Evolutionary conservation across 2,797 vertebrate species (phyloP).

Genomic region (Mormyrus hasselquistii): DNA sequence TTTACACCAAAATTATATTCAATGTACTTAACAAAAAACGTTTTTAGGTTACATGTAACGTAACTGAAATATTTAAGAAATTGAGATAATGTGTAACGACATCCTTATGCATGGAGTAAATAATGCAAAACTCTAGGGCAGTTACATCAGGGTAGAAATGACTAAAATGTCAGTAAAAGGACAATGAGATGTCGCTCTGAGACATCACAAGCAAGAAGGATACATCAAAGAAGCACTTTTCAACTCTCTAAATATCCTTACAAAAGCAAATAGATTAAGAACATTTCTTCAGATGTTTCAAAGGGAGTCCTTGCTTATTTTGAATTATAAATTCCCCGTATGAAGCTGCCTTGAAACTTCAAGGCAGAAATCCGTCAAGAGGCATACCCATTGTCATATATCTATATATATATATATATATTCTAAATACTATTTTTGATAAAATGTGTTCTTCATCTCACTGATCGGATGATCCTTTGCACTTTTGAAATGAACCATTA

Average conservation of each 20-base stretch:
- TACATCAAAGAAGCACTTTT: slow-evolving; percentile 2
- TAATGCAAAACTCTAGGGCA: not conserved
- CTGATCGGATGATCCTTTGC: not conserved
- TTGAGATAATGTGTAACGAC: not conserved
- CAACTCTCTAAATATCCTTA: slow-evolving; percentile 5
- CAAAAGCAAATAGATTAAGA: slow-evolving; percentile 4
- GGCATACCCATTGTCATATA: not conserved
- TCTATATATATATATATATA: not conserved
- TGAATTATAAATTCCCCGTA: not conserved
- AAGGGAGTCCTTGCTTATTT: not conserved
- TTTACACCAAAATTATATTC: not conserved
- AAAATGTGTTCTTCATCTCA: not conserved
- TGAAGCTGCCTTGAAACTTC: not conserved
- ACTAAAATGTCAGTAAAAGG: not conserved
- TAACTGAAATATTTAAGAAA: not conserved
- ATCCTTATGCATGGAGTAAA: not conserved
- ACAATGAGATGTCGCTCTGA: not conserved
- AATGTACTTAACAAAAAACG: not conserved
- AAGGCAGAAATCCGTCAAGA: not conserved
- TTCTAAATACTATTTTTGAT: slow-evolving; percentile 16
- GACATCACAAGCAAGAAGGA: not conserved
- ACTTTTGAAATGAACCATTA: not conserved
- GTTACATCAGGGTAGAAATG: not conserved
- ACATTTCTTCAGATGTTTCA: slow-evolving; percentile 9
- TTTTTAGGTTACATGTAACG: not conserved